A percentile compares a stretch with the other conserved stretches of the same genome.
Evolutionary conservation across 2,797 vertebrate genomes (phyloP).

Genomic region (Gymnocypris eckloni): DNA sequence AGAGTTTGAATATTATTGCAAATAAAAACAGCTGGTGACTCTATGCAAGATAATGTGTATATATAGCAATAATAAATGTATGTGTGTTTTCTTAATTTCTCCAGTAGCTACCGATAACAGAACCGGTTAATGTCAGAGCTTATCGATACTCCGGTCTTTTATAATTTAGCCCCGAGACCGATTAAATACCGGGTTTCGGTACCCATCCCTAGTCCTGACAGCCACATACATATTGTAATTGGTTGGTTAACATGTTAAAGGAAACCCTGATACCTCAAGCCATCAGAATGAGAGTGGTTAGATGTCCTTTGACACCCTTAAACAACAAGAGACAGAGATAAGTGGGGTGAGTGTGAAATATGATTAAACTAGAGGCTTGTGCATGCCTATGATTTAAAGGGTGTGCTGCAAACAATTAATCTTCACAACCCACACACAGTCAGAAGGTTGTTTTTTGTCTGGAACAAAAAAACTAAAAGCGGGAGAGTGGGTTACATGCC

Average conservation of each 20-base stretch:
- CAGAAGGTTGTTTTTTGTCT: conserved; percentile 38
- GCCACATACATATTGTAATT: not conserved
- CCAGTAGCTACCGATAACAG: too few relatives aligned
- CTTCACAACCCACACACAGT: conserved; percentile 60
- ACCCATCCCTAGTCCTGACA: not conserved
- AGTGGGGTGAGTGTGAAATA: conserved; percentile 84
- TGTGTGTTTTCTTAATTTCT: too few relatives aligned
- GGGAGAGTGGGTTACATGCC: conserved; percentile 21
- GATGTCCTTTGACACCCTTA: conserved; percentile 81
- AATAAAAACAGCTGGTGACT: too few relatives aligned
- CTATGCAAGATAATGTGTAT: too few relatives aligned
- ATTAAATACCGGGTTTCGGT: too few relatives aligned
- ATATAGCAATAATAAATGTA: too few relatives aligned
- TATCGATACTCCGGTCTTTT: fast-evolving
- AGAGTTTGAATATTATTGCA: too few relatives aligned
- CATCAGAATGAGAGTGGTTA: conserved; percentile 48
- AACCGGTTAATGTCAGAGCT: too few relatives aligned
- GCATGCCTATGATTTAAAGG: conserved; percentile 71
- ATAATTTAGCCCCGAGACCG: too few relatives aligned
- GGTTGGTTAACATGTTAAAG: not conserved
- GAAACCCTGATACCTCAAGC: not conserved
- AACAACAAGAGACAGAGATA: conserved; percentile 84
- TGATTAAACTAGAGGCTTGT: conserved; percentile 77
- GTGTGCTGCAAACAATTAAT: conserved; percentile 66
- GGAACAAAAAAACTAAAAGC: conserved; percentile 15